Base-by-base conservation (phyloP, 2,888 invertebrate species). In the Andrena dorsata region DNA sequence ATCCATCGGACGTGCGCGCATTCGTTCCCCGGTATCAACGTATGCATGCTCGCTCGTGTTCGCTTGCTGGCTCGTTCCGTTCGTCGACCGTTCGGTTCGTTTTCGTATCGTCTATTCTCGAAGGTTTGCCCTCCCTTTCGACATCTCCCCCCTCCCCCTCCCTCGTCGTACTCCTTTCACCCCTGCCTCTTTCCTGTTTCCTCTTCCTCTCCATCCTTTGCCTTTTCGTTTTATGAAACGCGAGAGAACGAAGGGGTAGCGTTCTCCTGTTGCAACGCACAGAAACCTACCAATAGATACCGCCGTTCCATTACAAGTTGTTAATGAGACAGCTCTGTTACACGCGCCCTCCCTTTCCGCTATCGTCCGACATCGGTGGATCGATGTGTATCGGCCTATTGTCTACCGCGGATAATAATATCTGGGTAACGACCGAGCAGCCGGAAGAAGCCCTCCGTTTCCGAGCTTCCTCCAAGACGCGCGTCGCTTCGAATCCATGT, bases 281-380 rank as follows among this genome's bases (percentile, higher is more conserved):
- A 75, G 81, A 81, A 77, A 75, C 61, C 80, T 60, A 73, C 75
- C 87, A 80, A 90, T 89, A 86, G 84, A 88, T 88, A 82, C 88
- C 87, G 90, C 91, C 88, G 88, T 91, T 91, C 90, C 89, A 92
- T 92, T 92, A 91, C 89, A 89, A 92, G 88, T 91, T 92, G 91
- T 92, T 93, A 93, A 93, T 93, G 93, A 93, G 93, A 91, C 89
- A 89, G 90, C 91, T 90, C 90, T 90, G 81, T 85, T 82, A 65
- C 87, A 83, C 88, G 83, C 88, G 86, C 76, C 88, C 84, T 82
- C 82, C 85, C 74, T 68, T 86, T 89, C 87, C 77, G 81, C 60
- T 76, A 77, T 77, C 84, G 81, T 81, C 69, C 83, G 80, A 81
- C 80, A 84, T 84, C 85, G 87, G 84, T 69, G 80, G 82, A 81